Evolutionary conservation across 2,888 invertebrate genomes (phyloP).

Genomic region (Eustalomyia histrio): DNA sequence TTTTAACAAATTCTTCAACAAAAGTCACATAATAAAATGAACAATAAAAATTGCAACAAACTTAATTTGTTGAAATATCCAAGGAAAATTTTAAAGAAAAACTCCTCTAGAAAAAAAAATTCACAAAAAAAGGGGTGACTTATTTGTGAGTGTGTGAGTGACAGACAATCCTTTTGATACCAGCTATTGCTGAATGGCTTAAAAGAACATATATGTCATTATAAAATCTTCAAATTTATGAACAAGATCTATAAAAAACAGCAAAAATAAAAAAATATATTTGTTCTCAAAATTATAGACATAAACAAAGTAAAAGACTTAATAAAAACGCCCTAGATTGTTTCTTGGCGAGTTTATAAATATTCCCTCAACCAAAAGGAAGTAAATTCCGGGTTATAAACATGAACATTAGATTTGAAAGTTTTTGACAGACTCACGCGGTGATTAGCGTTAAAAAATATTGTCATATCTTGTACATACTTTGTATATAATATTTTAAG

Average conservation of each 20-base stretch:
- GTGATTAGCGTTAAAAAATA: conserved; percentile 52
- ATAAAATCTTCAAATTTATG: conserved; percentile 64
- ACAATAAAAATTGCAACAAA: conserved; percentile 69
- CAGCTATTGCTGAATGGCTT: conserved; percentile 20
- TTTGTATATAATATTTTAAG: conserved; percentile 62
- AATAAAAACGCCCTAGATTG: conserved; percentile 52
- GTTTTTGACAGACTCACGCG: conserved; percentile 41
- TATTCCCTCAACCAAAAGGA: background rate
- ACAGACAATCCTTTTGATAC: conserved; percentile 35
- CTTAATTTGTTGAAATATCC: conserved; percentile 64
- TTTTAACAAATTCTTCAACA: conserved; percentile 1
- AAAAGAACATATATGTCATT: conserved; percentile 58
- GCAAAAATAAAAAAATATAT: background rate
- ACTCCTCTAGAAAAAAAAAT: conserved; percentile 31
- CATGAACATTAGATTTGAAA: conserved; percentile 45
- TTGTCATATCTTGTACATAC: conserved; percentile 21
- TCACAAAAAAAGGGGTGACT: conserved; percentile 50
- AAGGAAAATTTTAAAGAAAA: conserved; percentile 40
- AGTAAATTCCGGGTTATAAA: conserved; percentile 39
- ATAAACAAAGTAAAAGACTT: conserved; percentile 63
- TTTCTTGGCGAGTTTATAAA: conserved; percentile 13
- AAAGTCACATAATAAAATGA: conserved; percentile 35
- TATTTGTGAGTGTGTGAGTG: conserved; percentile 9
- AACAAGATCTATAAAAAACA: conserved; percentile 63
- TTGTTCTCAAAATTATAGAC: conserved; percentile 14